Base-by-base conservation (phyloP, 1,140 invertebrate genomes). In the Cydia amplana region DNA sequence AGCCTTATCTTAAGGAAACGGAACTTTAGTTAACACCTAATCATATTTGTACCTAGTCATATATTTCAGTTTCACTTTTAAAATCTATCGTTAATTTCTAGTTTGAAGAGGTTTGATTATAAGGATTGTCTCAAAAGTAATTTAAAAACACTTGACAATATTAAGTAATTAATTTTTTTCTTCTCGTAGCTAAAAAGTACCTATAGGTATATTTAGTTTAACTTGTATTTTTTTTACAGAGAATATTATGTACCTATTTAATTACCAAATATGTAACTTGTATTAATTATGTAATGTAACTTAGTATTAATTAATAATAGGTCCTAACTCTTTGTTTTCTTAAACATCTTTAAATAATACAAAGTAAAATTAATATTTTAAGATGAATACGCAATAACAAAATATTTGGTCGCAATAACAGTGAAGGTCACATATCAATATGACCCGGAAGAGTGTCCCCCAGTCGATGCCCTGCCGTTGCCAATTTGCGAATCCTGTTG, bases 341-440 rank as follows among this genome's bases (percentile, higher is more conserved):
- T n/a, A n/a, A n/a, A n/a, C n/a, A n/a, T n/a, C n/a, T 28, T 28
- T 28, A 2, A 28, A 28, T 28, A 28, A 49, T 49, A 49, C 46
- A 16, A 0, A 0, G 16, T 49, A 36, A 36, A 36, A 36, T 32
- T 36, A 36, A 16, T 51, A 51, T 18, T 16, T 51, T 7, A 51
- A 51, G 5, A 18, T 20, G 4, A 20, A 20, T 6, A 51, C 7
- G 55, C n/a, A 60, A 10, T 60, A 23, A 18, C 51, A 20, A 23
- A 23, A 10, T 5, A 23, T 60, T 60, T 60, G 55, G 1, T 60
- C 55, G 55, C 1, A 23, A 60, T 60, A 3, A 23, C 18, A 60
- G 2, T 60, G 20, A 60, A 60, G 55, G 55, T 60, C 55, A 60
- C 55, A 60, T 9, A 60, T 60, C 55, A 60, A 60, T 60, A 23